Evolutionary conservation across 2,113 vertebrate genomes (phyloP), one percentile per base, ranked within the genome.

Genomic region (Hippoglossus stenolepis): DNA sequence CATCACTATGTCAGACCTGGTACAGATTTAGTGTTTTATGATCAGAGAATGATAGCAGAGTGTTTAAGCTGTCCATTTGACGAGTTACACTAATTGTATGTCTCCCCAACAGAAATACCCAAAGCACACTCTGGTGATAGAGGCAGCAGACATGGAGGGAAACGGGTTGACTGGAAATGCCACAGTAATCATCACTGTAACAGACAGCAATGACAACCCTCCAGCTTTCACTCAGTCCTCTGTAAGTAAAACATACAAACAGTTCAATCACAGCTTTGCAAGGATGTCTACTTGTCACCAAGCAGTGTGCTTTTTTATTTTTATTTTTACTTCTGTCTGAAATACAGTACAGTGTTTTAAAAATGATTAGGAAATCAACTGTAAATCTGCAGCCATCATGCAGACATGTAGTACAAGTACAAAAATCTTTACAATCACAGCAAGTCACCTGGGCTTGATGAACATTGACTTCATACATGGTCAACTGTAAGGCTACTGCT

Each of bases 191-290:
- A 94, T 98, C 40, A 92, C 91, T n/a, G 90, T 98, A 81, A 89
- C 79, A 0, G 96, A 97, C 0, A 85, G 83, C 69, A 98, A n/a
- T n/a, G 97, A 98, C 90, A 96, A 97, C 1, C 26, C 92, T 35
- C 97, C 98, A 0, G 0, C 77, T 66, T 99, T 97, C 65, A 0
- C 89, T 2, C 83, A 94, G 0, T 0, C 0, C 11, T 2, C 0
- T 80, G 98, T 98, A 95, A 94, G 90, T 89, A 60, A 21, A 38
- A 24, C 23, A 5, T 17, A 40, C 57, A 28, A 58, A 28, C 23
- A 4, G 57, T 28, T 58, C 57, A 71, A 15, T 40, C 12, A 3
- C 15, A 24, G 20, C 38, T 58, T 13, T 18, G 28, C 26, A 38
- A 20, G 7, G 7, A 0, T 35, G 8, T 62, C 18, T 2, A 17